Evolutionary conservation across 2,888 invertebrate species (phyloP), one percentile per base, ranked within the genome.

Genomic region (Patella ulyssiponensis): DNA sequence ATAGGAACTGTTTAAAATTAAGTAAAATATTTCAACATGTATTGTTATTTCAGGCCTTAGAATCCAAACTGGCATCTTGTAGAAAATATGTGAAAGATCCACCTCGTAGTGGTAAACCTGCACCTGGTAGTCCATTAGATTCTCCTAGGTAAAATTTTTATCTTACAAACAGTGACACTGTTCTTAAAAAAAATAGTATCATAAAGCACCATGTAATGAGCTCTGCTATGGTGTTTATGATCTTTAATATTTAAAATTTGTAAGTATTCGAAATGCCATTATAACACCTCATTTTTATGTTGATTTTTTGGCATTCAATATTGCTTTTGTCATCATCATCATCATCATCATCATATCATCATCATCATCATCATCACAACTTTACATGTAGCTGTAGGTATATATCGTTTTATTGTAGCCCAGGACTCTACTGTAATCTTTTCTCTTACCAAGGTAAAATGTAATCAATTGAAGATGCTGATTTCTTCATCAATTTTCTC

Each of bases 31-130:
- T 23, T 70, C 7, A 23, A 12, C 15, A 52, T 58, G 23, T n/a
- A 52, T 77, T 78, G 76, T 81, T 83, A 75, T 93, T 93, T 91
- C 93, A 94, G 94, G 94, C 94, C 89, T 93, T 94, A 93, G 94
- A 94, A 93, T 94, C 94, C 91, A 94, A 94, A 91, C 93, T 94
- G 92, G 94, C 93, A 74, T 91, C 94, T 90, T 94, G 94, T 93
- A 93, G 94, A 83, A 92, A 91, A 84, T 90, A 89, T 85, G 90
- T 90, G 75, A 91, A 91, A 85, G 89, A 89, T 79, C 88, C 86
- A 79, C 88, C 88, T 73, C 84, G 85, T 73, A 83, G 82, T 82
- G 85, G 85, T 80, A 86, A 82, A 44, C 80, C 84, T 44, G 78
- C 80, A 64, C 83, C 82, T 17, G 83, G 79, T 71, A 87, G 85